These are phyloP conservation scores for Arothron firmamentum DNA, from an alignment of 2,113 vertebrate genomes.

Conservation along the genomic window DNA sequence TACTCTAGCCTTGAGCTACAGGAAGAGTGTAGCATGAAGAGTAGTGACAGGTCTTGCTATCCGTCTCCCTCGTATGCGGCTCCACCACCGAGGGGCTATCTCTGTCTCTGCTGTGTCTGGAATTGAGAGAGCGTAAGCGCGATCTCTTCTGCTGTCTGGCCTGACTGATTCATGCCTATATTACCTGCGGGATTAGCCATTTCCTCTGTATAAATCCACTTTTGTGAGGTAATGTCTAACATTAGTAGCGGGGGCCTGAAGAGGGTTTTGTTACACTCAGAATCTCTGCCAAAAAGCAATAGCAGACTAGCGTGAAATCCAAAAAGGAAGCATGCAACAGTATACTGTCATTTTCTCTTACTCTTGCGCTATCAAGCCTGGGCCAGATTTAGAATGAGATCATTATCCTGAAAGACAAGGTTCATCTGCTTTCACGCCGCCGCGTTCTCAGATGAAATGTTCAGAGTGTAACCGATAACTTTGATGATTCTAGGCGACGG, in stretches of 20 bases:
- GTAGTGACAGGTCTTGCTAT: slow-evolving; percentile 42
- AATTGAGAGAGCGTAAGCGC: slow-evolving; percentile 17
- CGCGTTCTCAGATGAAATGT: slow-evolving; percentile 28
- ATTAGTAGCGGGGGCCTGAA: slow-evolving; percentile 35
- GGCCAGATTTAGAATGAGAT: slow-evolving; percentile 39
- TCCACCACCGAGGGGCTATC: background rate
- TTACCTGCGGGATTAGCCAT: slow-evolving; percentile 69
- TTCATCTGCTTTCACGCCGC: slow-evolving; percentile 16
- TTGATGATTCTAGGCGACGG: slow-evolving; percentile 5
- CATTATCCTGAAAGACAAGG: slow-evolving; percentile 15
- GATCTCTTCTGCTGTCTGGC: slow-evolving; percentile 48
- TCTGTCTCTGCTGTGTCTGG: slow-evolving; percentile 33
- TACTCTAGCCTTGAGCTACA: slow-evolving; percentile 28
- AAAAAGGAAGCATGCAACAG: slow-evolving; percentile 34
- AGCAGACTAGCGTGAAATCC: slow-evolving; percentile 44
- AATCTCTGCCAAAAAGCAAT: slow-evolving; percentile 43
- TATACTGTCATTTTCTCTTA: slow-evolving; percentile 24
- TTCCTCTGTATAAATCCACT: slow-evolving; percentile 65
- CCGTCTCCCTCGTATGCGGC: slow-evolving; percentile 15
- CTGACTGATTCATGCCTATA: slow-evolving; percentile 53
- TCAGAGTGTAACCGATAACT: slow-evolving; percentile 24
- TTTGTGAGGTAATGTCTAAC: slow-evolving; percentile 72
- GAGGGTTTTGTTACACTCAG: slow-evolving; percentile 39
- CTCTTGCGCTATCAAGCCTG: slow-evolving; percentile 10
- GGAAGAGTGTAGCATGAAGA: slow-evolving; percentile 32